Evolutionary conservation across 2,113 vertebrate genomes (phyloP).

Genomic region (Chaetura pelagica): DNA sequence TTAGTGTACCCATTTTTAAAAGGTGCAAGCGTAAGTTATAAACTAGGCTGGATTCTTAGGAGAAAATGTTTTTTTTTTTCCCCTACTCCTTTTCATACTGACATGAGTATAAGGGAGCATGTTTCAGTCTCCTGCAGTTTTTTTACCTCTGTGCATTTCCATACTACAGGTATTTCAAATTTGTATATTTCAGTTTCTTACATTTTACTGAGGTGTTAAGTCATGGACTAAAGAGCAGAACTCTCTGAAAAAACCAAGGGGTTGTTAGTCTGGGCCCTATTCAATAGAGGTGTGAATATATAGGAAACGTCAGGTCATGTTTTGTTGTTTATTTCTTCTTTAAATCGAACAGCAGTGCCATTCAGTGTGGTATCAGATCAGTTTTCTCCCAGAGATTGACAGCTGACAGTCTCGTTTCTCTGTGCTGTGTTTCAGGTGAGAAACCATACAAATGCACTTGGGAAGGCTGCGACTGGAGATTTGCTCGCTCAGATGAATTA

Average conservation of each 20-base stretch:
- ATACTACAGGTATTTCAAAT: rapidly evolving
- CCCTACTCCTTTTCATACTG: not conserved
- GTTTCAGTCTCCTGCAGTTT: not conserved
- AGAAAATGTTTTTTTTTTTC: not conserved
- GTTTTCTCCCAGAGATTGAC: not conserved
- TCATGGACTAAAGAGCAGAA: not conserved
- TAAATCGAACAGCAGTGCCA: rapidly evolving
- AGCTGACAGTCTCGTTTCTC: not conserved
- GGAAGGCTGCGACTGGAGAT: constrained; percentile 97
- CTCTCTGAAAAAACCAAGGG: not conserved
- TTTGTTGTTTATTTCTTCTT: too few relatives aligned
- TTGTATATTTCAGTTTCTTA: not conserved
- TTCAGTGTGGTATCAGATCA: rapidly evolving
- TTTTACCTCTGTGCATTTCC: not conserved
- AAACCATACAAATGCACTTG: constrained; percentile 97
- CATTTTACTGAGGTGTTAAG: not conserved
- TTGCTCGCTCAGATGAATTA: constrained; percentile 94
- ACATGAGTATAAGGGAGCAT: not conserved
- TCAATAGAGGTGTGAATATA: not conserved
- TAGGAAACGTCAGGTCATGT: not conserved
- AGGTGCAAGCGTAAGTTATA: not conserved
- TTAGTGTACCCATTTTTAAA: not conserved
- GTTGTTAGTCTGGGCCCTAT: not conserved
- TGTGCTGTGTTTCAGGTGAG: constrained; percentile 82
- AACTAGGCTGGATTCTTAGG: not conserved